A percentile compares a stretch with the other conserved stretches of the same genome.
Evolutionary conservation across 2,888 invertebrate species (phyloP).

Genomic region (Heliconius aoede): DNA sequence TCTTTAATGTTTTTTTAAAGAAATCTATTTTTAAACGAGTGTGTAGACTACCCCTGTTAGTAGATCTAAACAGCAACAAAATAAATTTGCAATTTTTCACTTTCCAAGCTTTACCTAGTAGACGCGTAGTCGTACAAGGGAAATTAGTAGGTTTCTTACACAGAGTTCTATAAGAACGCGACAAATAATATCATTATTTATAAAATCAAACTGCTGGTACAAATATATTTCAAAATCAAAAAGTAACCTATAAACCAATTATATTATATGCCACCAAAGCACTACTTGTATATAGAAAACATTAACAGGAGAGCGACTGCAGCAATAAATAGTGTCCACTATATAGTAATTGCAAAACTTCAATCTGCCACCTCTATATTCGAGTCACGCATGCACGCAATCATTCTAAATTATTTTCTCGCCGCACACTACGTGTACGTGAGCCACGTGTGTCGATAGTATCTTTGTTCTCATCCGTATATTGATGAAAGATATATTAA

Average conservation of each 20-base stretch:
- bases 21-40: no score
- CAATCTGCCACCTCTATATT: not conserved
- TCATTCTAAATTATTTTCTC: constrained; percentile 41
- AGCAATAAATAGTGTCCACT: constrained; percentile 25
- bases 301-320: not conserved
- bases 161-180: no score
- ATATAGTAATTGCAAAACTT: constrained; percentile 16
- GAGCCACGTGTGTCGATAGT: constrained; percentile 25
- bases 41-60: no score
- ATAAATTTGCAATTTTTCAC: no score
- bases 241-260: not conserved
- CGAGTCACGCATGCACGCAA: constrained; percentile 33
- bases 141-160: no score
- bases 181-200: not conserved
- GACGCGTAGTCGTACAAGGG: no score
- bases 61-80: no score
- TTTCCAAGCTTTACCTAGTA: no score
- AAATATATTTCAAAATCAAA: not conserved
- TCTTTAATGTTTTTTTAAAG: no score
- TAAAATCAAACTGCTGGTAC: not conserved
- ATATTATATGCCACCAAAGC: not conserved
- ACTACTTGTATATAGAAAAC: no score
- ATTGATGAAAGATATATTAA: not conserved
- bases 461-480: constrained; percentile 12
- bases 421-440: constrained; percentile 29